Evolutionary conservation across 2,797 vertebrate genomes (phyloP).

Genomic region (Sebastes jordani): DNA sequence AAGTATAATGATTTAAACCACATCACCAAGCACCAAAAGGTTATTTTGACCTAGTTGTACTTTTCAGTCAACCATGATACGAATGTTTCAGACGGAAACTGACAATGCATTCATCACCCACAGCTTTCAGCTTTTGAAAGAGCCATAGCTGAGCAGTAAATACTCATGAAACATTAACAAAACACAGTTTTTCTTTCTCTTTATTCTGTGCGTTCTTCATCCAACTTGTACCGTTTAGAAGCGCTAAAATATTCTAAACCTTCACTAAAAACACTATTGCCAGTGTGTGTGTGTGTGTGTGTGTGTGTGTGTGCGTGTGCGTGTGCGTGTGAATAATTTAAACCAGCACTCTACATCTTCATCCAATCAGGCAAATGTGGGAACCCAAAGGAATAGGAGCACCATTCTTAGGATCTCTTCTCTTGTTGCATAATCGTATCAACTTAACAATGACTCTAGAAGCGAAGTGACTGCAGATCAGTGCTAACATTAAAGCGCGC

Average conservation of each 20-base stretch:
- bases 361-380: conserved; percentile 35
- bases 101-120: background rate
- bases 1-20: background rate
- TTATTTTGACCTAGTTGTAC: background rate
- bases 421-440: conserved; percentile 18
- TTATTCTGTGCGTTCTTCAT: background rate
- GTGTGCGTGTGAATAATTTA: conserved; percentile 47
- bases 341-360: conserved; percentile 5
- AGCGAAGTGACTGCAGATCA: conserved; percentile 24
- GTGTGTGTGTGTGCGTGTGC: background rate
- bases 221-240: conserved; percentile 20
- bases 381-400: conserved; percentile 24
- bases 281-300: background rate
- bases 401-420: conserved; percentile 1
- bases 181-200: background rate
- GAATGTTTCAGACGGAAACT: background rate
- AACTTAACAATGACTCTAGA: conserved; percentile 38
- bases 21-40: background rate
- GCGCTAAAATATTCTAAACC: conserved; percentile 21
- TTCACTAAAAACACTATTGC: conserved; percentile 7
- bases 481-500: background rate
- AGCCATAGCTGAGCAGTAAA: background rate
- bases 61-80: background rate
- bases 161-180: background rate
- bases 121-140: background rate